Percentiles rank a stretch among this genome's conserved stretches.
Conservation (phyloP, 2,797 vertebrate species). For the Emys orbicularis region DNA sequence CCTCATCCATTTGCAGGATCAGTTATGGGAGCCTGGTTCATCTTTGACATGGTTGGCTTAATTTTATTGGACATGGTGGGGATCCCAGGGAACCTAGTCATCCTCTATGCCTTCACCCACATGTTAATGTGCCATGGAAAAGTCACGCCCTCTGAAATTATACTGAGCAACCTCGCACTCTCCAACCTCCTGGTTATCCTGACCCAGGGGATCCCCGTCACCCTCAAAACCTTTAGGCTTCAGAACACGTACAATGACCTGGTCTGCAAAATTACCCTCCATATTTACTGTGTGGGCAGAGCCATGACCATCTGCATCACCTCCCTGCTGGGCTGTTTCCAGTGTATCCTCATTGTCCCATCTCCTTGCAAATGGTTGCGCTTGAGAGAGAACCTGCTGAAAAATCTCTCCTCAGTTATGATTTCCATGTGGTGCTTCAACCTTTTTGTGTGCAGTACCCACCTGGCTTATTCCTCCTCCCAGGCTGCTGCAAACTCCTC, state of each 20-base stretch:
- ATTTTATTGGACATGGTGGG: constrained; percentile 54
- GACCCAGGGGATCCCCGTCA: constrained; percentile 43
- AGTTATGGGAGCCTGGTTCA: constrained; percentile 47
- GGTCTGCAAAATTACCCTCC: constrained; percentile 44
- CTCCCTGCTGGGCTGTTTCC: constrained; percentile 57
- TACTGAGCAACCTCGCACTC: constrained; percentile 48
- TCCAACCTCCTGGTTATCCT: constrained; percentile 56
- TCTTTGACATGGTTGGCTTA: constrained; percentile 54
- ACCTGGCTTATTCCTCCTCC: constrained; percentile 2
- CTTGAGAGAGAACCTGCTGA: constrained; percentile 12
- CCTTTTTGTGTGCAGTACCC: constrained; percentile 5
- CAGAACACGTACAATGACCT: background rate
- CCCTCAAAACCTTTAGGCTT: constrained; percentile 8
- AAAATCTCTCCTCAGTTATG: constrained; percentile 6
- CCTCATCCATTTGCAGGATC: background rate
- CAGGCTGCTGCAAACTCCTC: background rate
- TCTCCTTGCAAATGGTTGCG: constrained; percentile 1
- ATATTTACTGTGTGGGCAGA: constrained; percentile 46
- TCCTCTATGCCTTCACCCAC: constrained; percentile 53
- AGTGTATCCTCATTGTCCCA: constrained; percentile 44
- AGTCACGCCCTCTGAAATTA: constrained; percentile 40
- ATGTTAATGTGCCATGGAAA: constrained; percentile 10
- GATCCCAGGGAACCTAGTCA: constrained; percentile 61
- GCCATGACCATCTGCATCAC: constrained; percentile 60
- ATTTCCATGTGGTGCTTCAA: constrained; percentile 45